A percentile compares a stretch with the other conserved stretches of the same genome.
Evolutionary conservation across 2,888 invertebrate genomes (phyloP).

Genomic region (Nymphalis c-album): DNA sequence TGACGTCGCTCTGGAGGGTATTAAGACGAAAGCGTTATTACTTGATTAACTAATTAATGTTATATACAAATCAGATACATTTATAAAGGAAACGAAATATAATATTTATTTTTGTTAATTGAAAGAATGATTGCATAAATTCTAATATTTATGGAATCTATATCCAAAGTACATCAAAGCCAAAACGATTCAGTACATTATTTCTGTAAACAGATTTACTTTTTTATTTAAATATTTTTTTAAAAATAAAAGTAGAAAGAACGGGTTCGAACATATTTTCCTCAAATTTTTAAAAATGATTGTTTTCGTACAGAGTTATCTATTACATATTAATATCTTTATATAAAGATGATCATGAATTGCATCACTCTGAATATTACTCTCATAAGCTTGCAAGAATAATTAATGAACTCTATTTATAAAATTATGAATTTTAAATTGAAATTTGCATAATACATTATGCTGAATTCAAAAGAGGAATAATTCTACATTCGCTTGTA

Average conservation of each 20-base stretch:
- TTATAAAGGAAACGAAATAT: not conserved
- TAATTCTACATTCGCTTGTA: slow-evolving; percentile 9
- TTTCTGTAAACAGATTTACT: too few relatives aligned
- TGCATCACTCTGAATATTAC: slow-evolving; percentile 10
- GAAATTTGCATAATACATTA: slow-evolving; percentile 28
- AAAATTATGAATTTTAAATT: slow-evolving; percentile 28
- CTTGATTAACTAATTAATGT: slow-evolving; percentile 2
- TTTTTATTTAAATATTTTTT: too few relatives aligned
- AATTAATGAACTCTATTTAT: slow-evolving; percentile 17
- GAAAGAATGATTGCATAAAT: too few relatives aligned
- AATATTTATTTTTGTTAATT: too few relatives aligned
- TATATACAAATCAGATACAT: not conserved
- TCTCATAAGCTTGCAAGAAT: not conserved
- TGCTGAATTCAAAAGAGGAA: slow-evolving; percentile 16
- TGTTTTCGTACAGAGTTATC: too few relatives aligned
- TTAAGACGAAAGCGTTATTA: not conserved
- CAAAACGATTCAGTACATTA: too few relatives aligned
- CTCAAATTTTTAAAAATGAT: too few relatives aligned
- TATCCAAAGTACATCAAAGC: too few relatives aligned
- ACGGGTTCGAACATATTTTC: too few relatives aligned
- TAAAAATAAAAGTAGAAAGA: too few relatives aligned
- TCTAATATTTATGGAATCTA: too few relatives aligned
- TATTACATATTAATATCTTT: too few relatives aligned
- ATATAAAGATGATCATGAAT: not conserved
- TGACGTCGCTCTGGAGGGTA: not conserved